These are phyloP conservation scores for Dinomys branickii DNA, from an alignment of 2,113 vertebrate genomes.

Conservation along the genomic window DNA sequence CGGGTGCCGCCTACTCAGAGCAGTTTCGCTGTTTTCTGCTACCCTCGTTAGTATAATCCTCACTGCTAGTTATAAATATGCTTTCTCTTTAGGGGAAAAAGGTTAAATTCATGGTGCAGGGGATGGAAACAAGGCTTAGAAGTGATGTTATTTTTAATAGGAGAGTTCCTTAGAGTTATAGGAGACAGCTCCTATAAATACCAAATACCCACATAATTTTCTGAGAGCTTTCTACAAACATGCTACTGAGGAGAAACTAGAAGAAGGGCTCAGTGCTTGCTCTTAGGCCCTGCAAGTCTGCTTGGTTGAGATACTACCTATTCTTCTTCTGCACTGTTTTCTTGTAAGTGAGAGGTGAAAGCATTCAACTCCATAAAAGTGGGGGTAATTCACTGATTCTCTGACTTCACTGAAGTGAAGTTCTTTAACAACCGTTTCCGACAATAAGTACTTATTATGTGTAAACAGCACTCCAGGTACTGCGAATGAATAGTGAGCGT, in stretches of 20 bases:
- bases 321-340: neutral
- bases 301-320: accelerated
- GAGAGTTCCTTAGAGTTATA: neutral
- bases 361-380: neutral
- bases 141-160: too few species aligned
- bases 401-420: neutral
- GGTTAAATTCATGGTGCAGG: neutral
- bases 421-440: neutral
- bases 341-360: neutral
- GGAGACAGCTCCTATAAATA: neutral
- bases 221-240: neutral
- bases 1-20: neutral
- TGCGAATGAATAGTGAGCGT: neutral
- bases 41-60: neutral
- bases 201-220: neutral
- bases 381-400: neutral
- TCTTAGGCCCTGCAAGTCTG: neutral
- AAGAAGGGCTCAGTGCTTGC: neutral
- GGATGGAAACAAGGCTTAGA: neutral
- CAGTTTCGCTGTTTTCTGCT: neutral
- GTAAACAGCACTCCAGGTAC: neutral
- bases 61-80: neutral
- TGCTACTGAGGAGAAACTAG: neutral
- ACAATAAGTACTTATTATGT: neutral
- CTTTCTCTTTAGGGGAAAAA: neutral